A percentile compares a stretch with the other conserved stretches of the same genome.
These are phyloP conservation scores for Bombus consobrinus DNA, from an alignment of 1,140 invertebrate species.

Conservation along the genomic window DNA sequence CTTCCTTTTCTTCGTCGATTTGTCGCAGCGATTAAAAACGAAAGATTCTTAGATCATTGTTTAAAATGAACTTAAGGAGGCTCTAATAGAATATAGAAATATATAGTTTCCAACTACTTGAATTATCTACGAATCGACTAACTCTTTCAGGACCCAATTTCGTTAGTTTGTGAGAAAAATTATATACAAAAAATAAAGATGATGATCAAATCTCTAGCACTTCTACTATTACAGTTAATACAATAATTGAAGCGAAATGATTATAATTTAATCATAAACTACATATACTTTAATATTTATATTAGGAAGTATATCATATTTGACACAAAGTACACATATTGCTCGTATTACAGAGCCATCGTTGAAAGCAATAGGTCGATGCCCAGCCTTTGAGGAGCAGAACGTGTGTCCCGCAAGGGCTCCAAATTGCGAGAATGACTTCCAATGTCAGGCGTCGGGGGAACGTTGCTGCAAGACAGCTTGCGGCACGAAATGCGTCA, in stretches of 20 bases:
- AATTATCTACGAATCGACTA: neutral
- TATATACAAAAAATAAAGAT: no score
- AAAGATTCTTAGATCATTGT: neutral
- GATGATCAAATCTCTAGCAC: no score
- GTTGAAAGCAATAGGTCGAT: conserved; percentile 72
- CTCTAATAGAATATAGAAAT: neutral
- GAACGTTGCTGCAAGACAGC: conserved; percentile 80
- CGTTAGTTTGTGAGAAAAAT: no score
- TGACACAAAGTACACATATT: neutral
- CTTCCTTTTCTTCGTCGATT: neutral
- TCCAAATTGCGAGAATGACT: conserved; percentile 74
- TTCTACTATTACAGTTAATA: no score
- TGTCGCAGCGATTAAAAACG: neutral
- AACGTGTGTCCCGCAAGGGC: conserved; percentile 78
- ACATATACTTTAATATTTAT: neutral
- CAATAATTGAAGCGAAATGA: no score
- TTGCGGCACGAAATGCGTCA: conserved; percentile 77
- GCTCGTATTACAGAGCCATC: conserved; percentile 72
- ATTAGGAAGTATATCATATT: neutral
- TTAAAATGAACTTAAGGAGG: no score
- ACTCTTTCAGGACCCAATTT: no score
- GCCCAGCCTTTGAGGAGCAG: conserved; percentile 78
- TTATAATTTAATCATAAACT: no score
- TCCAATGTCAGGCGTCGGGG: conserved; percentile 74
- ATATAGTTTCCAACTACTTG: neutral